Conservation (phyloP, 2,113 vertebrate species). For the Epinephelus fuscoguttatus region DNA sequence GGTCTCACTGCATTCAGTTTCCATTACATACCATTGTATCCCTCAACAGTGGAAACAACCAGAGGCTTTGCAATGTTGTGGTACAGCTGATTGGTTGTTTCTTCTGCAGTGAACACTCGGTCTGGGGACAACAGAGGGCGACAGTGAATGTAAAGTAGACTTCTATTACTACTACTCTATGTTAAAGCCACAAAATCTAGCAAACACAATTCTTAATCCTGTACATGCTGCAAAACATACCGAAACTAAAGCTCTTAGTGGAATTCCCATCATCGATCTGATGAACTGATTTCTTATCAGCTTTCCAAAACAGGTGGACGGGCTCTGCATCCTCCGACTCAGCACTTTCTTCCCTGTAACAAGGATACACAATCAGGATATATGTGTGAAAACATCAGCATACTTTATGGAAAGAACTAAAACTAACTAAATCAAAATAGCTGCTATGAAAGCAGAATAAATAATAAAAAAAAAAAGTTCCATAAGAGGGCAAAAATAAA, state of each 20-base stretch:
- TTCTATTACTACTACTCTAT: background rate
- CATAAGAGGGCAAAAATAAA: no score
- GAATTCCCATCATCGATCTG: constrained; percentile 88
- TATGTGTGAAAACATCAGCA: background rate
- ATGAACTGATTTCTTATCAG: constrained; percentile 86
- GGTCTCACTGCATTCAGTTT: background rate
- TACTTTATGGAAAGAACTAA: no score
- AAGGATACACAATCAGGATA: background rate
- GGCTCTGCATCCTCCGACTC: constrained; percentile 74
- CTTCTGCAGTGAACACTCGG: constrained; percentile 89
- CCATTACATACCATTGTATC: constrained; percentile 91
- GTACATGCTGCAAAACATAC: constrained; percentile 78
- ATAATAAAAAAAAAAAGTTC: no score
- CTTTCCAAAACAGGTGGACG: constrained; percentile 86
- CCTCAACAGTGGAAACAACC: constrained; percentile 92
- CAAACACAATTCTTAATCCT: background rate
- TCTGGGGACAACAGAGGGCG: constrained; percentile 75
- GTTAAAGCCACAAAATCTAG: background rate
- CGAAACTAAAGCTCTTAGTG: constrained; percentile 90
- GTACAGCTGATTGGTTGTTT: constrained; percentile 91
- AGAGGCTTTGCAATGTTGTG: constrained; percentile 92
- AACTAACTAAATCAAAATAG: no score
- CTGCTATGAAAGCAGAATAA: no score
- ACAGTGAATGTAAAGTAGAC: background rate
- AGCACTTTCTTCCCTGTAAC: constrained; percentile 81